Evolutionary conservation across 2,888 invertebrate species (phyloP).

Genomic region (Phymatocera aterrima): DNA sequence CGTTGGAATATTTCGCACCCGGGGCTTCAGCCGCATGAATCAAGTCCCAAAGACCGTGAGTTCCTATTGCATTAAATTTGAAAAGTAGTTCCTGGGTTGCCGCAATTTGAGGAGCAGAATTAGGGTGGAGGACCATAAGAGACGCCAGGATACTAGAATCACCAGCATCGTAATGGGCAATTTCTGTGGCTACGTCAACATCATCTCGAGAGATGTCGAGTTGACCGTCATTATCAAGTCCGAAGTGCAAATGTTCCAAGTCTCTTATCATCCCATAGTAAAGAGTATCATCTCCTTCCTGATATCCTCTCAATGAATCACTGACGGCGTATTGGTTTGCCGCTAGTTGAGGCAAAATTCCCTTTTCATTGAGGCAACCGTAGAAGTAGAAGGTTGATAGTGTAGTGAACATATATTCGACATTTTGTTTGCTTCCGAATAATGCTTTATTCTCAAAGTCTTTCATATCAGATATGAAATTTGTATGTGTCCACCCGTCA

Average conservation of each 20-base stretch:
- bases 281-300: neutral
- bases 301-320: neutral
- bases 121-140: neutral
- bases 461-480: neutral
- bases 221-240: neutral
- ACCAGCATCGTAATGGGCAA: neutral
- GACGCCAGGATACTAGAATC: neutral
- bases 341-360: neutral
- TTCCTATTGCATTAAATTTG: neutral
- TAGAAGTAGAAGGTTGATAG: neutral
- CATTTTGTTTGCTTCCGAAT: neutral
- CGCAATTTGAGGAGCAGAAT: neutral
- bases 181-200: neutral
- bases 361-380: neutral
- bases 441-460: neutral
- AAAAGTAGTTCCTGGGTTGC: neutral
- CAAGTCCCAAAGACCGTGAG: neutral
- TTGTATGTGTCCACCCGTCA: neutral
- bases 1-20: neutral
- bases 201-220: neutral
- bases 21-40: neutral
- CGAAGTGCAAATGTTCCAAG: neutral
- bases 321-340: neutral
- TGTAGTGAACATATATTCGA: neutral
- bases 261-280: neutral